phyloP scores from a whole-genome alignment of 1,140 invertebrate species.

The Nixonia krombeini region DNA sequence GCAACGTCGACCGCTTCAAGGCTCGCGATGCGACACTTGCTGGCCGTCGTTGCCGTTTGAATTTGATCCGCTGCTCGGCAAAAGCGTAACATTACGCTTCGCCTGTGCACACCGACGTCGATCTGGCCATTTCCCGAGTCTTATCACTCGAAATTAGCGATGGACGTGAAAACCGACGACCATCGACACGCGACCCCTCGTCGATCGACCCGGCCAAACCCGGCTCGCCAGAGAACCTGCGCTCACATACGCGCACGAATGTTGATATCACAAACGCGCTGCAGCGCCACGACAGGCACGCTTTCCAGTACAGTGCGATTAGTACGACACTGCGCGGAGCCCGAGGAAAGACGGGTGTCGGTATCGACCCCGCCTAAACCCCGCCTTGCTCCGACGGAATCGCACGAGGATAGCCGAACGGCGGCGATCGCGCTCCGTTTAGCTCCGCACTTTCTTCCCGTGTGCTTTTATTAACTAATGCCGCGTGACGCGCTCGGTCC shows the following conservation, averaged over 20 bases:
- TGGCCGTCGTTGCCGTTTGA: slow-evolving; percentile 18
- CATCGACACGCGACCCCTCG: background rate
- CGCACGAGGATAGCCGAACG: slow-evolving; percentile 34
- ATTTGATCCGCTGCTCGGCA: slow-evolving; percentile 13
- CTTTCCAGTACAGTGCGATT: slow-evolving; percentile 48
- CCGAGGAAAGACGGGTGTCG: slow-evolving; percentile 53
- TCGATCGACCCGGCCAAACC: background rate
- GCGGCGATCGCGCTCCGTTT: slow-evolving; percentile 21
- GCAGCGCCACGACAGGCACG: slow-evolving; percentile 25
- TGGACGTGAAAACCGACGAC: background rate
- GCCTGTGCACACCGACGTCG: slow-evolving; percentile 3
- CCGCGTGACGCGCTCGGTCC: slow-evolving; percentile 4
- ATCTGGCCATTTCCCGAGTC: background rate
- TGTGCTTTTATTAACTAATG: slow-evolving; percentile 35
- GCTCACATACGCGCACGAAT: slow-evolving; percentile 12
- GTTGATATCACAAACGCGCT: slow-evolving; percentile 11
- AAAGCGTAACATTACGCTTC: slow-evolving; percentile 19
- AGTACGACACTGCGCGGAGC: slow-evolving; percentile 55
- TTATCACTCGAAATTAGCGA: slow-evolving; percentile 7
- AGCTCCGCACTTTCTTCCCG: slow-evolving; percentile 8
- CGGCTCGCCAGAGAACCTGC: slow-evolving; percentile 4
- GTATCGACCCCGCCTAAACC: slow-evolving; percentile 70
- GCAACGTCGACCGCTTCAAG: slow-evolving; percentile 23
- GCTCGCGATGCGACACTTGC: slow-evolving; percentile 20
- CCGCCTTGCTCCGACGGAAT: slow-evolving; percentile 58